These are phyloP conservation scores for Chloroceryle amazona DNA, from an alignment of 2,797 vertebrate species.

Conservation along the genomic window DNA sequence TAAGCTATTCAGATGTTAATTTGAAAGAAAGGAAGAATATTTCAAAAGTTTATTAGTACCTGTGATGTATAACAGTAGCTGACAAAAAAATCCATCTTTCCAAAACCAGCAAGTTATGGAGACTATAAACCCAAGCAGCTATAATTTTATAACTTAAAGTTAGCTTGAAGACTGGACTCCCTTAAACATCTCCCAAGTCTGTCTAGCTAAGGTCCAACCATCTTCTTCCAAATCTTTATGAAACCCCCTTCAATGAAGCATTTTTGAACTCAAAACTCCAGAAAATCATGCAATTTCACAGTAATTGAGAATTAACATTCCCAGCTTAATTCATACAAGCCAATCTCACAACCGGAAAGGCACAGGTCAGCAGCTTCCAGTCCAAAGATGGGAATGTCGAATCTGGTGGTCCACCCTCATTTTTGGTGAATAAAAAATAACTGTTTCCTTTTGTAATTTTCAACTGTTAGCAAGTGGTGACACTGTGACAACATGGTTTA, in stretches of 20 bases:
- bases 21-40: background rate
- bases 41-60: background rate
- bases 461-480: background rate
- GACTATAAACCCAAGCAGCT: background rate
- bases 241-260: background rate
- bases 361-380: background rate
- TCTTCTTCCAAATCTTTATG: background rate
- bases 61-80: background rate
- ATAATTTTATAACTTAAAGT: background rate
- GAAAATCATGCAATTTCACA: background rate
- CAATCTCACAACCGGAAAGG: background rate
- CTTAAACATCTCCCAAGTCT: background rate
- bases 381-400: background rate
- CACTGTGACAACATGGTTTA: background rate
- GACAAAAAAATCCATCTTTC: background rate
- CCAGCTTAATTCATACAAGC: background rate
- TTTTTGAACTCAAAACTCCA: background rate
- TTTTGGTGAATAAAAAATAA: background rate
- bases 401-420: background rate
- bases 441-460: background rate
- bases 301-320: background rate
- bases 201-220: background rate
- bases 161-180: background rate
- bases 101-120: background rate
- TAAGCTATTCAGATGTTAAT: background rate